A percentile compares a stretch with the other conserved stretches of the same genome.
These are phyloP conservation scores for Gavia stellata DNA, from an alignment of 2,113 vertebrate genomes.

Conservation along the genomic window DNA sequence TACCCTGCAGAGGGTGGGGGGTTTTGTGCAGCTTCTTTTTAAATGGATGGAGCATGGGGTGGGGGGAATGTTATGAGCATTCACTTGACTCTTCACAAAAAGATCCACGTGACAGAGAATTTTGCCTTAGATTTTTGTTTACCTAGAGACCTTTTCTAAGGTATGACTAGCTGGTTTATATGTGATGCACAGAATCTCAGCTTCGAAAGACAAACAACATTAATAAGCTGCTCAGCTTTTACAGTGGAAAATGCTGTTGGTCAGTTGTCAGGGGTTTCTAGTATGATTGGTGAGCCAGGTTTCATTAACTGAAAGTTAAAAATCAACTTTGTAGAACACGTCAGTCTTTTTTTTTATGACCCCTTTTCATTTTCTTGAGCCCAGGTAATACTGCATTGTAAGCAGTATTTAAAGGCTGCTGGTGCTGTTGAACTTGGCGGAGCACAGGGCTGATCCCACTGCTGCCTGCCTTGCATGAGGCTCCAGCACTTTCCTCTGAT, in stretches of 20 bases:
- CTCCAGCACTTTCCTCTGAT: neutral
- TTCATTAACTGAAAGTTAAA: conserved; percentile 49
- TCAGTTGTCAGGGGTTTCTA: conserved; percentile 43
- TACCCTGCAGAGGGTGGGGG: neutral
- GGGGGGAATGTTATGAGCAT: neutral
- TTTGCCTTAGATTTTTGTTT: neutral
- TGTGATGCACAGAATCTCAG: neutral
- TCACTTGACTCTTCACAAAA: neutral
- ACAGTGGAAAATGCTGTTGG: conserved; percentile 39
- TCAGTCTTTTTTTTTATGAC: conserved; percentile 1
- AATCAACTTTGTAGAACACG: conserved; percentile 28
- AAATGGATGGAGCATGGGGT: neutral
- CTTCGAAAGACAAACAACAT: conserved; percentile 1
- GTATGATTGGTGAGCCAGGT: conserved; percentile 54
- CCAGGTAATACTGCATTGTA: neutral
- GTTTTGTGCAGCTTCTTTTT: neutral
- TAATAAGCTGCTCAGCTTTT: conserved; percentile 37
- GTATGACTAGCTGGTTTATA: neutral
- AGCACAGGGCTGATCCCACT: neutral
- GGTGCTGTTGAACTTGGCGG: neutral
- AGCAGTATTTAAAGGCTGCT: neutral
- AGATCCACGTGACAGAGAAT: neutral
- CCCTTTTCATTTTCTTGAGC: conserved; percentile 45
- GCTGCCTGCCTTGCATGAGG: neutral
- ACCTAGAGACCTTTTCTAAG: neutral